Evolutionary conservation across 2,888 invertebrate genomes (phyloP).

Genomic region (Abscondita cerata): DNA sequence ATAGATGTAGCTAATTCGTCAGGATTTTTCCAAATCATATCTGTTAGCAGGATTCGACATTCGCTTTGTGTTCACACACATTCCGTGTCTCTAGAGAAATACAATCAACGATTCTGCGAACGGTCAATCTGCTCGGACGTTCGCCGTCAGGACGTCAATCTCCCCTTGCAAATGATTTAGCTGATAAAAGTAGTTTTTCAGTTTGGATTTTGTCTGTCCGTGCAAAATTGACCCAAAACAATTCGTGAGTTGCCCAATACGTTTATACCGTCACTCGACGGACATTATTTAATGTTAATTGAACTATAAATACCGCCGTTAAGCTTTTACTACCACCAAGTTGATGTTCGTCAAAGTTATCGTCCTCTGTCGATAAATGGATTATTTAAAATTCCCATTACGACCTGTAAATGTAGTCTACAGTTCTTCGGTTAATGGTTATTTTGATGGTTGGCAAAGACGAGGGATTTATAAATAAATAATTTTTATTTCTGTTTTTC

Average conservation of each 20-base stretch:
- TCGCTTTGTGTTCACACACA: constrained; percentile 44
- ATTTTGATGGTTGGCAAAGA: constrained; percentile 43
- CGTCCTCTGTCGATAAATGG: constrained; percentile 37
- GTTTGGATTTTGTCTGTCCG: not conserved
- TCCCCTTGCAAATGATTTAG: constrained; percentile 25
- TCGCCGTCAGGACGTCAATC: constrained; percentile 34
- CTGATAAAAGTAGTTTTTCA: constrained; percentile 12
- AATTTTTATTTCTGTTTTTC: constrained; percentile 37
- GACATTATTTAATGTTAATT: constrained; percentile 33
- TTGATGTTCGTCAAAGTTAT: constrained; percentile 37
- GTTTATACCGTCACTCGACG: not conserved
- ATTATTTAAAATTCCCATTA: constrained; percentile 44
- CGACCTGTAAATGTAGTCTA: constrained; percentile 50
- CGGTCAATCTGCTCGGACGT: constrained; percentile 49
- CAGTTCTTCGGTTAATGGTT: constrained; percentile 47
- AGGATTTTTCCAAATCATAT: constrained; percentile 48
- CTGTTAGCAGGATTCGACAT: constrained; percentile 41
- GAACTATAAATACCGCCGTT: constrained; percentile 33
- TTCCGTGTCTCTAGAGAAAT: constrained; percentile 52
- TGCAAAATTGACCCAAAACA: constrained; percentile 4
- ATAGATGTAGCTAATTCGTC: constrained; percentile 43
- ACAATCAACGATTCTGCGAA: constrained; percentile 52
- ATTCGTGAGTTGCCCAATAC: constrained; percentile 7
- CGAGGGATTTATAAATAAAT: constrained; percentile 44
- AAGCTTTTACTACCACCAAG: constrained; percentile 29